Evolutionary conservation across 2,797 vertebrate species (phyloP), one percentile per base, ranked within the genome.

Genomic region (Trachurus trachurus): DNA sequence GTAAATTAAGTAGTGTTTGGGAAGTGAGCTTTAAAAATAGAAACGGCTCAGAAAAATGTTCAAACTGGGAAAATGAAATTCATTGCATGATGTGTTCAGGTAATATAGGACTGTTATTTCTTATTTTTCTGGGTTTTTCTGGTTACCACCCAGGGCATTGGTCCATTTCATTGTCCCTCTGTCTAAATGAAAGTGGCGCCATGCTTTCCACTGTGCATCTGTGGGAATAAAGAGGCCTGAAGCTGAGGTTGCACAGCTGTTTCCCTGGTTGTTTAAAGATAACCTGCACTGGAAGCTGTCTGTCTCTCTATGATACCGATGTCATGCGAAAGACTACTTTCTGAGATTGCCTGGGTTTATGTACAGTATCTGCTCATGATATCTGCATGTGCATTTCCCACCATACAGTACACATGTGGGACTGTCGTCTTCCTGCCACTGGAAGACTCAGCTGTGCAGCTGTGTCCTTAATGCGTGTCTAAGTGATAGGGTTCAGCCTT

Each of bases 181-280:
- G 67, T 80, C 74, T 58, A 82, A 88, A 86, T 87, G 80, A 84
- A 89, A 89, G 74, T 71, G 72, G 69, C 84, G 66, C 77, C 80
- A 71, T 61, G 77, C 80, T 83, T 76, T 83, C 66, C 80, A 60
- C 69, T 76, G 71, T 83, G 75, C 82, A 59, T 88, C 88, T 87
- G 80, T 80, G 76, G 88, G 90, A 94, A 94, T 93, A 93, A 83
- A 87, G 67, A 77, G 78, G 76, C 85, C 83, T 74, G 69, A 79
- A 82, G 78, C 79, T 69, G 76, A 80, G 82, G 83, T 79, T 84
- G 83, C 89, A 84, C 86, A 89, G 83, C 84, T 82, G 86, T 81
- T 85, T 79, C 87, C 84, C 78, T 91, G 89, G 34, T 90, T 91
- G 89, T 90, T 91, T 87, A 90, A 88, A 88, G 88, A 93, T 90